These are phyloP conservation scores for Zhuqinia jingwanae DNA, from an alignment of 2,888 invertebrate species.

Conservation along the genomic window DNA sequence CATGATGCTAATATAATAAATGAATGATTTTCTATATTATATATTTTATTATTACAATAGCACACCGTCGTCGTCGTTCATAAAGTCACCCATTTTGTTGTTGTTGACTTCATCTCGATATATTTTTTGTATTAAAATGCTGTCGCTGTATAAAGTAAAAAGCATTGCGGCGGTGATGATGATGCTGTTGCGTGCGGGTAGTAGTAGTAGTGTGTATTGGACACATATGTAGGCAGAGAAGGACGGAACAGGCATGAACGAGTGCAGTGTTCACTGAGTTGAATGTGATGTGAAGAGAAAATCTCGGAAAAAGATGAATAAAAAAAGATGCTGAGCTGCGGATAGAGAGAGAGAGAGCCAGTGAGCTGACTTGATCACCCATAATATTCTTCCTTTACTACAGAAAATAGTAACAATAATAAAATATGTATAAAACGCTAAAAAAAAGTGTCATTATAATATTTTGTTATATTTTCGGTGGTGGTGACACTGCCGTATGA, in stretches of 20 bases:
- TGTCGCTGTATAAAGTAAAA: too few species aligned
- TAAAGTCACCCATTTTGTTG: not conserved
- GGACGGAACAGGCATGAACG: not conserved
- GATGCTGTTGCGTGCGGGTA: not conserved
- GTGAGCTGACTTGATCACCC: not conserved
- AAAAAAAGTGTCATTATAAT: conserved; percentile 27
- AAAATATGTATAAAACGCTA: conserved; percentile 28
- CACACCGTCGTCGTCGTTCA: conserved; percentile 28
- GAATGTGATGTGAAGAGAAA: conserved; percentile 40
- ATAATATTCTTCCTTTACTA: not conserved
- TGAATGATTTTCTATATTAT: conserved; percentile 23
- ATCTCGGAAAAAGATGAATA: conserved; percentile 27
- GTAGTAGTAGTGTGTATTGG: conserved; percentile 4
- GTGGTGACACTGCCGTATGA: conserved; percentile 59
- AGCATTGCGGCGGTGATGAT: too few species aligned
- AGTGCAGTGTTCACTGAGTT: conserved; percentile 49
- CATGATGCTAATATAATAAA: conserved; percentile 53
- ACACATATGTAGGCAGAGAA: not conserved
- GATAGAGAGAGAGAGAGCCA: not conserved
- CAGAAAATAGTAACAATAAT: not conserved
- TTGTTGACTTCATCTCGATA: not conserved
- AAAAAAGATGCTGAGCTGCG: conserved; percentile 2
- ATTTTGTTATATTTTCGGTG: not conserved
- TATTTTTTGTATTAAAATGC: not conserved
- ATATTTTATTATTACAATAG: conserved; percentile 16